Conservation (phyloP, 1,140 invertebrate species). For the Scaptomyza graminum region DNA sequence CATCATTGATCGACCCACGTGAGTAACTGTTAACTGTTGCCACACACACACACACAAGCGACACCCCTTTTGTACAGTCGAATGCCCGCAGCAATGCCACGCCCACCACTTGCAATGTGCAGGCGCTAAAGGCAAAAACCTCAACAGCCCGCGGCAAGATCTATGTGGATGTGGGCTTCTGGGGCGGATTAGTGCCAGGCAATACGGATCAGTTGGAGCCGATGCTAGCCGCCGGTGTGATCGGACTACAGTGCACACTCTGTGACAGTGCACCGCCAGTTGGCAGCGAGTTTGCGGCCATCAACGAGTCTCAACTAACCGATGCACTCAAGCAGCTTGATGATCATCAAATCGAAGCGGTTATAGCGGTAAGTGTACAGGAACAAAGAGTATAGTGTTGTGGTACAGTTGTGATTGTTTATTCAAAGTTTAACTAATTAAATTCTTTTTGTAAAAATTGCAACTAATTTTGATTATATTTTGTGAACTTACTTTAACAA, state of each 20-base stretch:
- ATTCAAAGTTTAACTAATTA: no score
- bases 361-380: slow-evolving; percentile 58
- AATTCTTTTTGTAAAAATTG: no score
- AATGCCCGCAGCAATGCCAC: slow-evolving; percentile 86
- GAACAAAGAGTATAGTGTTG: no score
- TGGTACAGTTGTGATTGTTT: no score
- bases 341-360: slow-evolving; percentile 44
- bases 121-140: slow-evolving; percentile 87
- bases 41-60: background rate
- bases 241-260: slow-evolving; percentile 90
- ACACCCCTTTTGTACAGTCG: slow-evolving; percentile 26
- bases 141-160: slow-evolving; percentile 86
- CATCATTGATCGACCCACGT: slow-evolving; percentile 90
- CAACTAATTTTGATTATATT: no score
- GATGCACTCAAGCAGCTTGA: slow-evolving; percentile 38
- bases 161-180: slow-evolving; percentile 90
- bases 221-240: slow-evolving; percentile 87
- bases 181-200: slow-evolving; percentile 89
- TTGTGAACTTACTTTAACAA: no score
- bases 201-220: slow-evolving; percentile 85
- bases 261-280: slow-evolving; percentile 85
- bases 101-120: slow-evolving; percentile 88
- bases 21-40: slow-evolving; percentile 40
- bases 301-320: slow-evolving; percentile 84
- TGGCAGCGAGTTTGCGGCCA: slow-evolving; percentile 76